Evolutionary conservation across 23 tunicate genomes (phyloP).

Genomic region (Styela plicata): DNA sequence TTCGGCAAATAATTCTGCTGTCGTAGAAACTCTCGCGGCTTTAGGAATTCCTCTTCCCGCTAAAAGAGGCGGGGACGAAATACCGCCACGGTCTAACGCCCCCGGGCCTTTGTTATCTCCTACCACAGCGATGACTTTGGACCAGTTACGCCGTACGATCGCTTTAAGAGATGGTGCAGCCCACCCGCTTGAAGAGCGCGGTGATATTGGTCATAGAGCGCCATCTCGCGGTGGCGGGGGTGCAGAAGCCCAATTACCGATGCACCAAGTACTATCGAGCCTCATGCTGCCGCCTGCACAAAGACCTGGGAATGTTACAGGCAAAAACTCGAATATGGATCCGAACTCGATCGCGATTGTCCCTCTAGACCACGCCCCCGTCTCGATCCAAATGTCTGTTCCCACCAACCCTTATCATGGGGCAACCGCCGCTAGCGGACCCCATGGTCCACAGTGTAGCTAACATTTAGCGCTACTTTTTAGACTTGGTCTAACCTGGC

Average conservation of each 20-base stretch:
- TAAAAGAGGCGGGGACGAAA: not conserved
- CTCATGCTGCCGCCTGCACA: constrained; percentile 9
- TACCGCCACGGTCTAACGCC: not conserved
- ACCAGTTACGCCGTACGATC: constrained; percentile 57
- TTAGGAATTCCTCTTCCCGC: constrained; percentile 12
- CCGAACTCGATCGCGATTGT: not conserved
- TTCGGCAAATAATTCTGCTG: not conserved
- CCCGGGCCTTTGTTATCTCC: not conserved
- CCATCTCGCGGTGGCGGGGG: not conserved
- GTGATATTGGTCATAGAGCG: not conserved
- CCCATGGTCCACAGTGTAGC: constrained; percentile 65
- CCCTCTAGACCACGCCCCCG: too few species aligned
- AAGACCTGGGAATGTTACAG: constrained; percentile 37
- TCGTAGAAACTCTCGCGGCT: constrained; percentile 12
- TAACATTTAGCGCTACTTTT: constrained; percentile 65
- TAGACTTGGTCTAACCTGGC: not conserved
- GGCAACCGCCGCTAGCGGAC: constrained; percentile 6
- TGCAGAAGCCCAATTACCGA: not conserved
- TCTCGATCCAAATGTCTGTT: constrained; percentile 35
- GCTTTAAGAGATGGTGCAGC: constrained; percentile 38
- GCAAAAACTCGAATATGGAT: not conserved
- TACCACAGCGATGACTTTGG: constrained; percentile 26
- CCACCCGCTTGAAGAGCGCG: not conserved
- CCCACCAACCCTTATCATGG: constrained; percentile 32
- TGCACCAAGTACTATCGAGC: not conserved